Conservation (phyloP, 2,888 invertebrate species). For the Laspeyria flexula region DNA sequence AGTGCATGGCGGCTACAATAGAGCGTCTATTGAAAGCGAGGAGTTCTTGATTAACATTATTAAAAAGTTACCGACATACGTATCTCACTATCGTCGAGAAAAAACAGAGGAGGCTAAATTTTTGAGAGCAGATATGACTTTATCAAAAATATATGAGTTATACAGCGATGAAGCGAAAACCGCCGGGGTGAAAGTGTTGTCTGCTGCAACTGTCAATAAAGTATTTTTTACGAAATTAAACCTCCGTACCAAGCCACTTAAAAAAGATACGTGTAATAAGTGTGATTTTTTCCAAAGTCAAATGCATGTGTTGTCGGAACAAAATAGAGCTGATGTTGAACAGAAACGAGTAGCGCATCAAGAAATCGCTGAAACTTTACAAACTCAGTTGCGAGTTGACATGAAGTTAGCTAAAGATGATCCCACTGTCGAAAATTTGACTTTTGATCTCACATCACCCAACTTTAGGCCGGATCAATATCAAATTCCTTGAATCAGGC, state of each 20-base stretch:
- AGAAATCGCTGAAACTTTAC: constrained; percentile 15
- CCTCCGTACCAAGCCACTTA: constrained; percentile 5
- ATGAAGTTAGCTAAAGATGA: constrained; percentile 2
- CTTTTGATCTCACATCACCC: constrained; percentile 4
- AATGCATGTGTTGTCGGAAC: constrained; percentile 5
- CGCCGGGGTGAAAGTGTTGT: constrained; percentile 9
- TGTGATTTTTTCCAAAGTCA: constrained; percentile 5
- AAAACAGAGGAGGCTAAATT: constrained; percentile 13
- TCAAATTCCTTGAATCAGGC: constrained; percentile 11
- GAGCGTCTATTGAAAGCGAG: constrained; percentile 11
- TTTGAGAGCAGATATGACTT: constrained; percentile 17
- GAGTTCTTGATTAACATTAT: constrained; percentile 13
- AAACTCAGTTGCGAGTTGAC: constrained; percentile 1
- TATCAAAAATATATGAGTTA: constrained; percentile 16
- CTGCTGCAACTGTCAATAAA: constrained; percentile 15
- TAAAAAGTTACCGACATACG: constrained; percentile 20
- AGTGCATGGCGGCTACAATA: constrained; percentile 7
- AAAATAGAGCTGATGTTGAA: constrained; percentile 8
- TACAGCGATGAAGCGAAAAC: constrained; percentile 13
- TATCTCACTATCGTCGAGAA: constrained; percentile 23
- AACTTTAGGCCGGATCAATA: neutral
- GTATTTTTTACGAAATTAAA: constrained; percentile 8
- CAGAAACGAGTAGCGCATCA: constrained; percentile 9
- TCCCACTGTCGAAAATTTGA: neutral
- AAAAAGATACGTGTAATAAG: constrained; percentile 10